Evolutionary conservation across 2,113 vertebrate genomes (phyloP).

Genomic region (Cathartes aura): DNA sequence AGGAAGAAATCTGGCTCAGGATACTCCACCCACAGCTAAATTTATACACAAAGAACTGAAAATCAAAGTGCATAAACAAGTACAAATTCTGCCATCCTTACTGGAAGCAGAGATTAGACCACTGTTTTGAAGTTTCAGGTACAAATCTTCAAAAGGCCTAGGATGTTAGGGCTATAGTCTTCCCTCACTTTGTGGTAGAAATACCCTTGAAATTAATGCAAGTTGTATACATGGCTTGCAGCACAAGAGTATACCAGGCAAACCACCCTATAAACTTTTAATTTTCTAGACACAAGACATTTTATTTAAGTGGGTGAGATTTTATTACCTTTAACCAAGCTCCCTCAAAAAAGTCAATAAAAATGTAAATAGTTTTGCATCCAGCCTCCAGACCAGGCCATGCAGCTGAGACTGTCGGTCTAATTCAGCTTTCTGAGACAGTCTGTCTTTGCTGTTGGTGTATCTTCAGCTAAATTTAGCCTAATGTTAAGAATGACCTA

Average conservation of each 20-base stretch:
- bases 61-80: slow-evolving; percentile 53
- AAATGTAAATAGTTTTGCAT: neutral
- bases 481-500: slow-evolving; percentile 65
- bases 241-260: neutral
- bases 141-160: slow-evolving; percentile 16
- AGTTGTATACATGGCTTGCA: neutral
- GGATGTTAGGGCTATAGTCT: neutral
- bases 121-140: slow-evolving; percentile 22
- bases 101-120: neutral
- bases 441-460: neutral
- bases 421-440: neutral
- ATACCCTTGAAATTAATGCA: slow-evolving; percentile 14
- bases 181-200: neutral
- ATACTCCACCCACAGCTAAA: slow-evolving; percentile 45
- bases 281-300: neutral
- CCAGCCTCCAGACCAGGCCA: neutral
- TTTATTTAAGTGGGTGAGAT: neutral
- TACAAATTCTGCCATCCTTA: neutral
- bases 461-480: slow-evolving; percentile 52
- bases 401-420: neutral
- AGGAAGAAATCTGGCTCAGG: slow-evolving; percentile 17
- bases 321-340: neutral
- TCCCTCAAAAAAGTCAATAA: neutral
- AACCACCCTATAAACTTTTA: neutral
- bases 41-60: slow-evolving; percentile 49